Base-by-base conservation (phyloP, 2,888 invertebrate genomes). In the Strigamia crassipes region DNA sequence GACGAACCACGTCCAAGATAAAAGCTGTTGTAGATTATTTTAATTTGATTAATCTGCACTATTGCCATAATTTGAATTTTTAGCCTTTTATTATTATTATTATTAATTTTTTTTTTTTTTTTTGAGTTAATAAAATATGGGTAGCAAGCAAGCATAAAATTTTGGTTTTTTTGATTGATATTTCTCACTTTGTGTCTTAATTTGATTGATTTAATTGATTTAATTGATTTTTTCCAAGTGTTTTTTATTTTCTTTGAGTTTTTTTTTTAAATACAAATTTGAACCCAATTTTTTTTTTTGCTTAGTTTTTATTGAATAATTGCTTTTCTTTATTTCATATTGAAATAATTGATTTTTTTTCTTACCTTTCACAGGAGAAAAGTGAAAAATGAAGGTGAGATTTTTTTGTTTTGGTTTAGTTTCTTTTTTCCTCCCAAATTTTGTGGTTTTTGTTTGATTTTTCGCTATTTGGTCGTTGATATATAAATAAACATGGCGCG, bases 1-100 rank as follows among this genome's bases (percentile, higher is more conserved):
- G 61, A 61, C 18, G 61, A 46, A 61, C 61, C 61, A 61, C 61
- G 61, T 61, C 61, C 61, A 61, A 61, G 21, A 61, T 21, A 61
- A 61, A 18, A 51, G 18, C 51, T 18, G 51, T 61, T 61, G 18
- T 61, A 61, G 61, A 61, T 61, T 23, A 10, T 61, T 61, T 61
- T 61, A 61, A 23, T 46, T 46, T 46, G 15, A 61, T 23, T 61
- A 38, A 61, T 23, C 21, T 61, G 61, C 61, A 61, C 23, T 61
- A 61, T 61, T 61, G 61, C 61, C 61, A 61, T 61, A 18, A n/a
- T 61, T 61, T 23, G 13, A 21, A 51, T 51, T 51, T 51, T 51
- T 51, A 38, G 38, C 38, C 6, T 9, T 38, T 38, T n/a, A n/a
- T 38, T 9, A 38, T 38, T 38, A 9, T 38, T 38, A 9, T 38